Conservation (phyloP, 2,888 invertebrate genomes). For the Julus scandinavius region DNA sequence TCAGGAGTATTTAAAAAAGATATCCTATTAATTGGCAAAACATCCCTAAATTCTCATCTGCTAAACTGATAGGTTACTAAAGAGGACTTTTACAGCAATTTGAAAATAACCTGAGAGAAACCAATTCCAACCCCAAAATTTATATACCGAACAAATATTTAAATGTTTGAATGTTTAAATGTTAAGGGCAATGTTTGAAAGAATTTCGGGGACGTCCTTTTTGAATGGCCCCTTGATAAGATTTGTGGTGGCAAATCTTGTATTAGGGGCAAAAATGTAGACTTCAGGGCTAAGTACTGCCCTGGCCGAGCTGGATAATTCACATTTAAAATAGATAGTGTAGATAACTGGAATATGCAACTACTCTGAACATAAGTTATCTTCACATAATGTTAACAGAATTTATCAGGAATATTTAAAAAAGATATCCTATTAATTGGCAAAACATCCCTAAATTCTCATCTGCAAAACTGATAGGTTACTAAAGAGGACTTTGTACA, state of each 20-base stretch:
- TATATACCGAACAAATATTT: no score
- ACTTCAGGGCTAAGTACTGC: not conserved
- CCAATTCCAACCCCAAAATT: no score
- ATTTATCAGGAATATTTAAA: not conserved
- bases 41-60: not conserved
- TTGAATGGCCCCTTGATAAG: no score
- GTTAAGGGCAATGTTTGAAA: no score
- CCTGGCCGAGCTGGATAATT: not conserved
- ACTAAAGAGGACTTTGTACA: not conserved
- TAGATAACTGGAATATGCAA: no score
- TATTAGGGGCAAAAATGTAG: not conserved
- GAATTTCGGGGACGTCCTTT: no score
- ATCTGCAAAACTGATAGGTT: not conserved
- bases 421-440: not conserved
- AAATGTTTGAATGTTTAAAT: no score
- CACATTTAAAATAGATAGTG: no score
- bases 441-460: not conserved
- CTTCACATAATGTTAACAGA: not conserved
- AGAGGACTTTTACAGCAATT: not conserved
- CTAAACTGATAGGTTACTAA: not conserved
- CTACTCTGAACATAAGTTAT: not conserved
- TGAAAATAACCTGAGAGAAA: not conserved
- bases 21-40: not conserved
- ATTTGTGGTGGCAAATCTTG: not conserved
- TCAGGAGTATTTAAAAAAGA: not conserved